Percentiles rank a stretch among this genome's conserved stretches.
These are phyloP conservation scores for Digitonthophagus gazella DNA, from an alignment of 2,888 invertebrate genomes.

Conservation along the genomic window DNA sequence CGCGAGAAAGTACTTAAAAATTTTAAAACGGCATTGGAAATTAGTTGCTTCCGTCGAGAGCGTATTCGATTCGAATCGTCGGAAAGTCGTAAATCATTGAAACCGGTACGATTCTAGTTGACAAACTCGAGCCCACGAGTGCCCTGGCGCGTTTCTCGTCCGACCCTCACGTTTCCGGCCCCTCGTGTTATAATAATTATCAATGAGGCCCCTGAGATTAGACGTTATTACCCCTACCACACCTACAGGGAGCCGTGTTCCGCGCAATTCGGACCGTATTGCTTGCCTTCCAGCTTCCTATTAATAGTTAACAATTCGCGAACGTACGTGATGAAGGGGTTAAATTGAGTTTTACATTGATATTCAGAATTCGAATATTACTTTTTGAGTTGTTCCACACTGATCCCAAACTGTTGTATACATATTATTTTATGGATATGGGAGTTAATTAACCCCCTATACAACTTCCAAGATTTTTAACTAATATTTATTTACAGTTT, in stretches of 20 bases:
- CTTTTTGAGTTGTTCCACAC: too few relatives aligned
- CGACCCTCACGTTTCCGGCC: constrained; percentile 41
- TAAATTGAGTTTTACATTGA: background rate
- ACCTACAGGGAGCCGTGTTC: constrained; percentile 31
- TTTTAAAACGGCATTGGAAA: constrained; percentile 2
- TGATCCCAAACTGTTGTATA: too few relatives aligned
- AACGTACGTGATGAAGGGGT: constrained; percentile 7
- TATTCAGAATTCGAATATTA: too few relatives aligned
- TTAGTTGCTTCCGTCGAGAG: constrained; percentile 2
- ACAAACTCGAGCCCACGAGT: constrained; percentile 45
- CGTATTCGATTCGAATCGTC: constrained; percentile 23
- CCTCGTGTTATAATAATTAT: constrained; percentile 52
- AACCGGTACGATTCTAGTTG: constrained; percentile 31
- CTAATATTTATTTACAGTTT: too few relatives aligned
- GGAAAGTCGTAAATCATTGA: constrained; percentile 29
- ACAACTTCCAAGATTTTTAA: too few relatives aligned
- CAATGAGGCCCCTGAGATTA: constrained; percentile 50
- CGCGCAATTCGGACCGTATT: constrained; percentile 32
- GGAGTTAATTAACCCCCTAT: too few relatives aligned
- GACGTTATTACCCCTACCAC: constrained; percentile 44
- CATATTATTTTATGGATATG: too few relatives aligned
- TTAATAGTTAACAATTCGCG: constrained; percentile 29
- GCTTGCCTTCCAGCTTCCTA: constrained; percentile 27
- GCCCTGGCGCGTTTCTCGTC: constrained; percentile 37
- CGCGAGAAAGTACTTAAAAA: background rate